Base-by-base conservation (phyloP, 2,888 invertebrate genomes). In the Dicyrtomina minuta region DNA sequence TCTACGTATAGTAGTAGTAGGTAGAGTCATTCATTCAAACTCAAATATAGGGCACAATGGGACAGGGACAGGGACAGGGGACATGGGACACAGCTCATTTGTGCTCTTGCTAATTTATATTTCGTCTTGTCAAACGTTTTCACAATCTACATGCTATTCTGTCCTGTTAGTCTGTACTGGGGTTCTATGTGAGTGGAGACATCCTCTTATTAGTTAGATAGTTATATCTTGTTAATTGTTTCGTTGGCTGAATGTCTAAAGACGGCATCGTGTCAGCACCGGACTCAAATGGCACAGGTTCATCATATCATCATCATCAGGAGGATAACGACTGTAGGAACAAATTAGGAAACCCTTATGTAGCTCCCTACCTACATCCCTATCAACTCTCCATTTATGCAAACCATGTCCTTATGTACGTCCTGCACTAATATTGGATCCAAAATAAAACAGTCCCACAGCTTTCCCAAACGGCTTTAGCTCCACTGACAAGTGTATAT, bases 11-110 rank as follows among this genome's bases (percentile, higher is more conserved):
- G n/a, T n/a, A n/a, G n/a, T n/a, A n/a, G n/a, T n/a, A 26, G 55
- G n/a, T 46, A n/a, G 3, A 46, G 33, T 33, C 33, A 33, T 33
- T 33, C 33, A 33, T 33, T 33, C 33, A 33, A 3, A 33, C 33
- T 59, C 59, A 59, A 39, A 59, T 59, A 59, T 59, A 41, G 59
- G 17, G 20, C 59, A 59, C 39, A 59, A 59, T 59, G 39, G 17
- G 33, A 33, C 33, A 33, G 33, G 33, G 33, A 59, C 39, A 41
- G 39, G 17, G 33, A 33, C 33, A 33, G 33, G 33, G 33, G 33
- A 33, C 33, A 33, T 33, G 33, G 33, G 39, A 59, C 59, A 59
- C 22, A 41, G 59, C 17, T 41, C 59, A 59, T 41, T 59, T 59
- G 17, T 33, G 20, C 41, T 3, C 41, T 41, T 59, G 59, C 41